Conservation (phyloP, 2,113 vertebrate species). For the Malurus alboscapulatus region DNA sequence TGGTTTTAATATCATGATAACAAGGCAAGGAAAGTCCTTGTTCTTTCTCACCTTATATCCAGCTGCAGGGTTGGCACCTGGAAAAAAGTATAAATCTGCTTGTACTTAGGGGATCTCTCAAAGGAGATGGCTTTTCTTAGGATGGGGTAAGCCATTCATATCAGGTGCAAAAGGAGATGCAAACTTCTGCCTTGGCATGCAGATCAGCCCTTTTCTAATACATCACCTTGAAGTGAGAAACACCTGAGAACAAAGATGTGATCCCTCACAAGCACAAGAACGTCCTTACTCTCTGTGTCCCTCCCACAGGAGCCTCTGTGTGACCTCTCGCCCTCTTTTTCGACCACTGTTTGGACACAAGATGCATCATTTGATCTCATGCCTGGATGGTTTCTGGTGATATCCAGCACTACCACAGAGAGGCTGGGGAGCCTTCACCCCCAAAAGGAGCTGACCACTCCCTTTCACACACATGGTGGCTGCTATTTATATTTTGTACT, state of each 20-base stretch:
- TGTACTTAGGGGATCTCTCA: background rate
- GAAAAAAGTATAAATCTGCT: background rate
- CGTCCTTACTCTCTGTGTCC: background rate
- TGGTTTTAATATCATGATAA: background rate
- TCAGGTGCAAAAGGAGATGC: background rate
- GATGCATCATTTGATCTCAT: background rate
- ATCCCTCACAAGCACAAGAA: background rate
- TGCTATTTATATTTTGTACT: background rate
- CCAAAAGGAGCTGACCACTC: rapidly evolving
- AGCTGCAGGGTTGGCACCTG: background rate
- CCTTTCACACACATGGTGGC: rapidly evolving
- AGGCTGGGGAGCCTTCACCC: background rate
- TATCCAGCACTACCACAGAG: background rate
- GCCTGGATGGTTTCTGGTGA: background rate
- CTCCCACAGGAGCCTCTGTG: background rate
- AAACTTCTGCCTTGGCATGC: background rate
- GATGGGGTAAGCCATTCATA: background rate
- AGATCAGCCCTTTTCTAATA: background rate
- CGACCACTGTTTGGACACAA: background rate
- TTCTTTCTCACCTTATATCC: background rate
- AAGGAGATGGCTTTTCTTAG: background rate
- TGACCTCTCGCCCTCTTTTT: background rate
- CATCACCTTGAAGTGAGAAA: background rate
- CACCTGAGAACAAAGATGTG: background rate
- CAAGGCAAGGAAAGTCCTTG: background rate